These are phyloP conservation scores for Pogonomyrmex barbatus DNA, from an alignment of 1,140 invertebrate genomes.

Conservation along the genomic window DNA sequence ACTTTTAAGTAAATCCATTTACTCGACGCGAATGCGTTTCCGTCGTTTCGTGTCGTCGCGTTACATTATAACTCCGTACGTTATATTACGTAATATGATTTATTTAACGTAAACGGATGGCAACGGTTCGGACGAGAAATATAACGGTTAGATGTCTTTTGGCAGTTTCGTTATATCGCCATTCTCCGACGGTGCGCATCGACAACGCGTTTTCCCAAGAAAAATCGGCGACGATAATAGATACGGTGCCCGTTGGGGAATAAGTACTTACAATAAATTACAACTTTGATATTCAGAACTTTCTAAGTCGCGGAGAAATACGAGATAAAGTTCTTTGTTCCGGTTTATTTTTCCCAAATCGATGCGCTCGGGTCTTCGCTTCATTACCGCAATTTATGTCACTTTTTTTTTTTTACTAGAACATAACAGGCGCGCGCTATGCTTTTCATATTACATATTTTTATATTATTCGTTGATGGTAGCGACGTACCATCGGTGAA, in stretches of 20 bases:
- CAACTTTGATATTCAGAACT: conserved; percentile 58
- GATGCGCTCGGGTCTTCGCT: not conserved
- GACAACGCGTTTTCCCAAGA: conserved; percentile 5
- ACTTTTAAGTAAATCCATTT: conserved; percentile 58
- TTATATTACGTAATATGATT: conserved; percentile 60
- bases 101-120: conserved; percentile 50
- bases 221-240: conserved; percentile 55
- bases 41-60: conserved; percentile 14
- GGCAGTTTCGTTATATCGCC: conserved; percentile 35
- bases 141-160: conserved; percentile 31
- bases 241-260: conserved; percentile 28
- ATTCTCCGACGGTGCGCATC: conserved; percentile 13
- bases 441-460: no score
- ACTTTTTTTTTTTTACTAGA: not conserved
- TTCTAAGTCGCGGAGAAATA: conserved; percentile 49
- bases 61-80: conserved; percentile 45
- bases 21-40: conserved; percentile 43
- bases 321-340: conserved; percentile 46
- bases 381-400: conserved; percentile 37
- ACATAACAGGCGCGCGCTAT: no score
- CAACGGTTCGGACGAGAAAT: not conserved
- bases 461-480: no score
- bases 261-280: conserved; percentile 60
- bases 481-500: no score
- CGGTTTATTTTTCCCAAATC: conserved; percentile 52